phyloP scores from a whole-genome alignment of 2,797 vertebrate genomes.

The Sebastes alutus region DNA sequence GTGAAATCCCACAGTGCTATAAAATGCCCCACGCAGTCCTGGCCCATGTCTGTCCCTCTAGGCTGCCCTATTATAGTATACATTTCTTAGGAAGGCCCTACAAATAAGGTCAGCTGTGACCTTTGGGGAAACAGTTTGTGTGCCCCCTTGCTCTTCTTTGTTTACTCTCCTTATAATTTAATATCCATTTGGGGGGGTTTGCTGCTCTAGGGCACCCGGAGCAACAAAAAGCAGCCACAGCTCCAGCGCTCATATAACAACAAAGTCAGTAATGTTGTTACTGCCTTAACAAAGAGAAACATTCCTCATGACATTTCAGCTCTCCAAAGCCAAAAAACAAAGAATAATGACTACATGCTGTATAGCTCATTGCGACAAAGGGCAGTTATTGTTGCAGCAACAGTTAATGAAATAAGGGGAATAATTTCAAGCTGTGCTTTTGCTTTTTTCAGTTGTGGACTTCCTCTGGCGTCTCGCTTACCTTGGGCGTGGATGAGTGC shows the following conservation, averaged over 20 bases:
- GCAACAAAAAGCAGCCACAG: slow-evolving; percentile 22
- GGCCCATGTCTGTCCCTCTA: not conserved
- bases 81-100: slow-evolving; percentile 13
- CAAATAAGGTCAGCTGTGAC: slow-evolving; percentile 43
- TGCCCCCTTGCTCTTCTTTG: slow-evolving; percentile 26
- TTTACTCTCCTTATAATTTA: slow-evolving; percentile 48
- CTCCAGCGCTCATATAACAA: slow-evolving; percentile 8
- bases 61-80: slow-evolving; percentile 4
- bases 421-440: not conserved
- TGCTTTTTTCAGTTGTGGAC: not conserved
- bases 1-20: slow-evolving; percentile 5
- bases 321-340: slow-evolving; percentile 10
- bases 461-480: slow-evolving; percentile 60
- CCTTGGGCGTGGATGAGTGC: slow-evolving; percentile 86
- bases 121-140: slow-evolving; percentile 43
- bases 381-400: slow-evolving; percentile 10
- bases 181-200: slow-evolving; percentile 42
- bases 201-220: slow-evolving; percentile 21
- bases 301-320: slow-evolving; percentile 50
- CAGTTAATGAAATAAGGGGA: slow-evolving; percentile 28
- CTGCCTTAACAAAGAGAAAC: slow-evolving; percentile 26
- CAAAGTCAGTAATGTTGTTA: slow-evolving; percentile 37
- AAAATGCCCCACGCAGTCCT: slow-evolving; percentile 13
- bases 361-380: slow-evolving; percentile 32
- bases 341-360: slow-evolving; percentile 43